Percentiles rank a stretch among this genome's conserved stretches.
Evolutionary conservation across 2,113 vertebrate genomes (phyloP).

Genomic region (Catagonus wagneri): DNA sequence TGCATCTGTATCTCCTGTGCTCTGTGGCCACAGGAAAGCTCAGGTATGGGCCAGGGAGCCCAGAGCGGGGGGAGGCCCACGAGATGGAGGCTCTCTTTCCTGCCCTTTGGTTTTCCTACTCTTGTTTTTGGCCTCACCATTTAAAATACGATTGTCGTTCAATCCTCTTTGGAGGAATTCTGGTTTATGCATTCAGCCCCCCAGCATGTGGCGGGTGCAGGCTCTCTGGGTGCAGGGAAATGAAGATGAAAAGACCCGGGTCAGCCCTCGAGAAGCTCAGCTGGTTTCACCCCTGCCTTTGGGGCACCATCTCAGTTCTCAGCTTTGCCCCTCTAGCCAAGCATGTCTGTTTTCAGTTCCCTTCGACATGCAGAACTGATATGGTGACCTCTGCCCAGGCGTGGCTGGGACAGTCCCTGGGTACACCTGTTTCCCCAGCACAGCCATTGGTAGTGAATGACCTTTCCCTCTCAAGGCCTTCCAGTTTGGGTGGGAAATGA

Average conservation of each 20-base stretch:
- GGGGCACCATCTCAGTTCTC: background rate
- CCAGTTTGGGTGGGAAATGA: background rate
- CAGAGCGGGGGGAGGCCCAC: background rate
- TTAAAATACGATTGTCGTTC: background rate
- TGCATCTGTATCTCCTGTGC: too few relatives aligned
- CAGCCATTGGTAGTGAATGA: background rate
- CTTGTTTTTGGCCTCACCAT: background rate
- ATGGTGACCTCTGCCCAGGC: too few relatives aligned
- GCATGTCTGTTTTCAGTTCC: background rate
- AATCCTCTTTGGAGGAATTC: background rate
- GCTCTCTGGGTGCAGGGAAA: background rate
- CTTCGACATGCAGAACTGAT: fast-evolving
- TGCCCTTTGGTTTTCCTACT: background rate
- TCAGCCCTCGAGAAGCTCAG: background rate
- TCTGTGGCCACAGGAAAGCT: background rate
- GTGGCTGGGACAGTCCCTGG: background rate
- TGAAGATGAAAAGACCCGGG: background rate
- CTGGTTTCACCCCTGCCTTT: background rate
- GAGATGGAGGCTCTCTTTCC: background rate
- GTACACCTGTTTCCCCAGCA: background rate
- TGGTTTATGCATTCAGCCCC: background rate
- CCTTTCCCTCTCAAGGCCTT: background rate
- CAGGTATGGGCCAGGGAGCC: background rate
- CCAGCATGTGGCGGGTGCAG: background rate
- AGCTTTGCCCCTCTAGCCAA: too few relatives aligned